Evolutionary conservation across 2,113 vertebrate species (phyloP), one percentile per base, ranked within the genome.

Genomic region (Peucedramus taeniatus): DNA sequence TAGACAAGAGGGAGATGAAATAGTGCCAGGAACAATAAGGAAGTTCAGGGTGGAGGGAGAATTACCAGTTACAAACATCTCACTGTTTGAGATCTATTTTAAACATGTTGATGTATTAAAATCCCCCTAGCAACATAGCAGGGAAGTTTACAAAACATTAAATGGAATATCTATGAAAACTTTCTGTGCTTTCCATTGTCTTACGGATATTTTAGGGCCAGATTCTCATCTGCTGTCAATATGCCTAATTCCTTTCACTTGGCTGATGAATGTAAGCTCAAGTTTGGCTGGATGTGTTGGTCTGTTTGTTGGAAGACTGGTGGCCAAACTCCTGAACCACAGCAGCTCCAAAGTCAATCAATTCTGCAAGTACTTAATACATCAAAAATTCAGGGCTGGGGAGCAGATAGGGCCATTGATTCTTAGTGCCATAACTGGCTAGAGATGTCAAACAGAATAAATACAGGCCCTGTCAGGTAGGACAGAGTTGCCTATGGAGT

Each of bases 71-170:
- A 75, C 72, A 95, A 95, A 86, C 56, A 69, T 76, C 37, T 87
- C n/a, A 15, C 74, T 35, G n/a, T n/a, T n/a, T n/a, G 53, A 87
- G 37, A 83, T 83, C 21, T 95, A 93, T 91, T 91, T 91, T 87
- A 94, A 91, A 83, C 37, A 50, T 0, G 0, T 47, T 51, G 45
- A 65, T 80, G 59, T 76, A 83, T 80, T 91, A 90, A 92, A 95
- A 84, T 42, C 11, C 60, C 71, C 83, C 53, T 92, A 70, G 93
- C 83, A 96, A 94, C 76, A 49, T 18, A 69, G 76, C 56, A 90
- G 56, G 56, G 56, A 95, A 92, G 72, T 89, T 96, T 95, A 95
- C 90, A 86, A 92, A 95, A 94, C 56, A 86, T 81, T 90, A 90
- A 83, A 64, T 6, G 9, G 64, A 94, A 26, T 78, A 95, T 71